Conservation (phyloP, 2,113 vertebrate species). For the Toxotes chatareus region DNA sequence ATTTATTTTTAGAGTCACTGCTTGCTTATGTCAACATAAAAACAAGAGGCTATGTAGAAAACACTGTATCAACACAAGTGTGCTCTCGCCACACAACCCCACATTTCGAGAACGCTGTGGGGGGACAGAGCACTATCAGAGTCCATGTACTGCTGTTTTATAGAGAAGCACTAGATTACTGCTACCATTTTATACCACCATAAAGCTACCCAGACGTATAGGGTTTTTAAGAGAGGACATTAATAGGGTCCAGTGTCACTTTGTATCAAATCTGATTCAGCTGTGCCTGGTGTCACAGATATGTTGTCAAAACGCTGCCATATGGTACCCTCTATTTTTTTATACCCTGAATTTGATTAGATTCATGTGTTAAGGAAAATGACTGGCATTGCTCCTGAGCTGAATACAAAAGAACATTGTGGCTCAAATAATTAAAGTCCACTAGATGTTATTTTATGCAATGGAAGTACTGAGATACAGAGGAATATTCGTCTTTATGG, state of each 20-base stretch:
- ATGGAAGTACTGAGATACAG: neutral
- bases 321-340: slow-evolving; percentile 35
- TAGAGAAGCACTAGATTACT: slow-evolving; percentile 69
- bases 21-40: slow-evolving; percentile 9
- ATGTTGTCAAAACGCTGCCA: slow-evolving; percentile 54
- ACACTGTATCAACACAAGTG: neutral
- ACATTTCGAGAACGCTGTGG: slow-evolving; percentile 30
- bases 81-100: slow-evolving; percentile 6
- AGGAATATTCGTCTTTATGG: neutral
- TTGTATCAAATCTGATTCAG: slow-evolving; percentile 69
- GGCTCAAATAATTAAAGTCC: neutral
- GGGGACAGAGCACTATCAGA: slow-evolving; percentile 56
- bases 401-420: slow-evolving; percentile 33
- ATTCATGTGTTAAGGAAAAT: slow-evolving; percentile 32
- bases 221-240: slow-evolving; percentile 74
- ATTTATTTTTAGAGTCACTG: neutral
- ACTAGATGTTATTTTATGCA: neutral
- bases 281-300: slow-evolving; percentile 53
- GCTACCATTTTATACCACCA: slow-evolving; percentile 72
- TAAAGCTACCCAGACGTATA: slow-evolving; percentile 75
- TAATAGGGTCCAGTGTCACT: slow-evolving; percentile 75
- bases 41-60: slow-evolving; percentile 28
- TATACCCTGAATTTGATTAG: slow-evolving; percentile 31
- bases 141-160: slow-evolving; percentile 72
- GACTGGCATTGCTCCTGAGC: slow-evolving; percentile 17